Evolutionary conservation across 1,140 invertebrate genomes (phyloP), one percentile per base, ranked within the genome.

Genomic region (Cheumatopsyche charites): DNA sequence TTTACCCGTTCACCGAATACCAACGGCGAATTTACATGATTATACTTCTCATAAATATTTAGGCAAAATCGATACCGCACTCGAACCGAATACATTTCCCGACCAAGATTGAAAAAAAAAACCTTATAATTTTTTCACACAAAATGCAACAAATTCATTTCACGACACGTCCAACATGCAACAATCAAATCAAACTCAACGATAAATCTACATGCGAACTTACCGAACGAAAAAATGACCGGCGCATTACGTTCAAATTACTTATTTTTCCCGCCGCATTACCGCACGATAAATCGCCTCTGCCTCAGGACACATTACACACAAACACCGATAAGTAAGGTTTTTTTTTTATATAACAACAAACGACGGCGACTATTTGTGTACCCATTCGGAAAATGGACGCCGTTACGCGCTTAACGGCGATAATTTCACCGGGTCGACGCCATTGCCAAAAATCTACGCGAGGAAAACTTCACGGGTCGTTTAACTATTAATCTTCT

Each of bases 401-500:
- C 55, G 55, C 55, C 55, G n/a, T 58, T 58, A 52, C 21, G 17
- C 55, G 23, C 55, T 58, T 19, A 23, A 58, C 62, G 41, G 26
- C 43, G 43, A 43, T 66, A 66, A 66, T 66, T 66, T 66, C 23
- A 15, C 29, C 17, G 2, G 19, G 63, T 11, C 13, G 41, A 15
- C 15, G 9, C 43, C n/a, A 25, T 13, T 63, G 63, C 36, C 63
- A 66, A 47, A 42, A 66, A 66, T 66, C 43, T 43, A 36, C 21
- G 29, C 12, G 62, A 65, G 23, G 63, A 63, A 42, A 66, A 66
- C 42, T 66, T 66, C 43, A 15, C 23, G 42, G 43, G 36, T 43
- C 43, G 55, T 66, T 66, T 66, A 15, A 45, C 63, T 66, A 66
- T 66, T 66, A 66, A 66, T 66, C 63, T 66, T 66, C 63, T 26